Percentiles rank a stretch among this genome's conserved stretches.
These are phyloP conservation scores for Mycetomoellerius zeteki DNA, from an alignment of 1,140 invertebrate genomes.

Conservation along the genomic window DNA sequence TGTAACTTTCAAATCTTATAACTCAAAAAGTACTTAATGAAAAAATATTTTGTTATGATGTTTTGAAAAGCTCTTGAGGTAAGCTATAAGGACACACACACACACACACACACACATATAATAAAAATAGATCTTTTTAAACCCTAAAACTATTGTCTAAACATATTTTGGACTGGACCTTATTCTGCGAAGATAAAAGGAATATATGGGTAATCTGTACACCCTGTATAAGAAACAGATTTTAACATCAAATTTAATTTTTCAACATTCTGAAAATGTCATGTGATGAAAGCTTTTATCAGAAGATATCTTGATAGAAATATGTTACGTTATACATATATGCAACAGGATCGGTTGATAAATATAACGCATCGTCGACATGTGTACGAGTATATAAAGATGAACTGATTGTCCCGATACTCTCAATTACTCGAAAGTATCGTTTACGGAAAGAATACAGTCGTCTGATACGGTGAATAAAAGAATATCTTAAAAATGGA, in stretches of 20 bases:
- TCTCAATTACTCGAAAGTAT: neutral
- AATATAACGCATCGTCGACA: conserved; percentile 8
- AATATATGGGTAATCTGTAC: too few relatives aligned
- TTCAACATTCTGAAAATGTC: neutral
- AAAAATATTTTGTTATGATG: too few relatives aligned
- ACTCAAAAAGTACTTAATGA: too few relatives aligned
- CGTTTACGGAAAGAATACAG: neutral
- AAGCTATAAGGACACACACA: too few relatives aligned
- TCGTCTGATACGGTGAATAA: neutral
- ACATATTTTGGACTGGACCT: too few relatives aligned
- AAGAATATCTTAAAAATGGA: neutral
- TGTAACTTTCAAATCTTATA: too few relatives aligned
- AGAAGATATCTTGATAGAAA: conserved; percentile 46
- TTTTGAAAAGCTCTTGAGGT: too few relatives aligned
- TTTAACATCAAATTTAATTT: neutral
- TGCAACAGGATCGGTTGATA: conserved; percentile 1
- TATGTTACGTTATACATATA: conserved; percentile 2
- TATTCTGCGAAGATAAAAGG: too few relatives aligned
- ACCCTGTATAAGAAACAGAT: neutral
- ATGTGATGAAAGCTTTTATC: neutral
- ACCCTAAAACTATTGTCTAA: too few relatives aligned
- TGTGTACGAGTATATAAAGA: conserved; percentile 11
- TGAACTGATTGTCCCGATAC: neutral
- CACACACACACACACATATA: too few relatives aligned
- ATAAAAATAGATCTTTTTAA: too few relatives aligned